Evolutionary conservation across 2,888 invertebrate genomes (phyloP).

Genomic region (Aproaerema taeniolella): DNA sequence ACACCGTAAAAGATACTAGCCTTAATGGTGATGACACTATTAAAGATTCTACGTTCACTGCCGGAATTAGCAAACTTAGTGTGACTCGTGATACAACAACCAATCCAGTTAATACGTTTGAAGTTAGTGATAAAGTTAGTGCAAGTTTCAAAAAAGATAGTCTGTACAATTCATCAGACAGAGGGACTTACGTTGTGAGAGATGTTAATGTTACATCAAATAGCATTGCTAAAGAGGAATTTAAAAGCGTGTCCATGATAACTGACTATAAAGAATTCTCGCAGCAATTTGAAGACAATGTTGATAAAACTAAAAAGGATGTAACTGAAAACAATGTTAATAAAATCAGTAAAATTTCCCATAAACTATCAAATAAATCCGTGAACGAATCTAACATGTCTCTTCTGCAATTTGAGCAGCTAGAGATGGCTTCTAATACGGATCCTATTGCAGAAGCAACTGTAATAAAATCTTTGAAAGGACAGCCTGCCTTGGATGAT

Average conservation of each 20-base stretch:
- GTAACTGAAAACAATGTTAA: constrained; percentile 23
- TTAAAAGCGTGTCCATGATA: too few species aligned
- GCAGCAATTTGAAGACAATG: not conserved
- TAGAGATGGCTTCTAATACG: constrained; percentile 40
- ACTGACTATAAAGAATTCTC: too few species aligned
- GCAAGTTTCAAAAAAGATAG: too few species aligned
- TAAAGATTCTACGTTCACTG: constrained; percentile 23
- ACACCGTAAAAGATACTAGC: not conserved
- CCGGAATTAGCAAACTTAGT: too few species aligned
- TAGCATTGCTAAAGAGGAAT: not conserved
- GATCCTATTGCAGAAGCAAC: constrained; percentile 22
- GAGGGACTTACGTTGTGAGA: constrained; percentile 26
- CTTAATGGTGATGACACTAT: constrained; percentile 16
- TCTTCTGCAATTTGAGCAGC: constrained; percentile 46
- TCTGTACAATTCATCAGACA: constrained; percentile 8
- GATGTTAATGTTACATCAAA: too few species aligned
- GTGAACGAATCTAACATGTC: constrained; percentile 40
- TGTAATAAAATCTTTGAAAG: constrained; percentile 35
- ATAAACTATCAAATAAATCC: constrained; percentile 24
- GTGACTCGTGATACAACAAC: too few species aligned
- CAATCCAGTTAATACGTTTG: not conserved
- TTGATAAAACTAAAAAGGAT: constrained; percentile 6
- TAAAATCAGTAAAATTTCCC: constrained; percentile 29
- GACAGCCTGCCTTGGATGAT: constrained; percentile 42
- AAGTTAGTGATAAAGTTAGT: too few species aligned